Conservation (phyloP, 2,113 vertebrate genomes). For the Gopherus flavomarginatus region DNA sequence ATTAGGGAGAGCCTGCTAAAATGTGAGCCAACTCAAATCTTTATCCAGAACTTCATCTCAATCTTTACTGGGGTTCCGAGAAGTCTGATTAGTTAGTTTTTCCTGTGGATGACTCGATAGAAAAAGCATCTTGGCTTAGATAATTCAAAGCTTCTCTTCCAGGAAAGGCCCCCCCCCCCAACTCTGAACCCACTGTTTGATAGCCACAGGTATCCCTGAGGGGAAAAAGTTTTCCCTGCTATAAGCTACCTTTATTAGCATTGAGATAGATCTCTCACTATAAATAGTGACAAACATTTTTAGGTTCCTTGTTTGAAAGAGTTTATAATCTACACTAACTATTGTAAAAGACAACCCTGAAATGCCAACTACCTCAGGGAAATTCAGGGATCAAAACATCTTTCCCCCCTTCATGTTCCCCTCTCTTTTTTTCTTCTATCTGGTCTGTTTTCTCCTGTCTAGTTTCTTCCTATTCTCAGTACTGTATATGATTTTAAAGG, state of each 20-base stretch:
- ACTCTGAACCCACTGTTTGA: neutral
- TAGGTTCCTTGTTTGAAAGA: neutral
- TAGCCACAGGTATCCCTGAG: no score
- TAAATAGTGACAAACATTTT: neutral
- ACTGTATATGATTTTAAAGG: fast-evolving
- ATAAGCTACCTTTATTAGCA: neutral
- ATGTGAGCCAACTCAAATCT: neutral
- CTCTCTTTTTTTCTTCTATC: neutral
- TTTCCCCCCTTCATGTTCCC: fast-evolving
- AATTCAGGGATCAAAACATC: neutral
- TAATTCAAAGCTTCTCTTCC: neutral
- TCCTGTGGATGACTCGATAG: neutral
- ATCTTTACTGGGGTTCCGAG: fast-evolving
- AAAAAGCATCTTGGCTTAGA: neutral
- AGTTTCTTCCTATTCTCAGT: neutral
- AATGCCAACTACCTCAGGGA: neutral
- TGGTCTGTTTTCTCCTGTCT: neutral
- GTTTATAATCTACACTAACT: neutral
- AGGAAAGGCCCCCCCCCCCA: fast-evolving
- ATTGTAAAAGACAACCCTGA: neutral
- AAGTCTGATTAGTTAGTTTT: neutral
- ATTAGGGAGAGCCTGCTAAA: neutral
- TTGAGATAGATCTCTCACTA: neutral
- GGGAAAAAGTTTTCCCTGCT: neutral
- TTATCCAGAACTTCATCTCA: fast-evolving